Conservation (phyloP, 2,113 vertebrate species). For the Okapia johnstoni region DNA sequence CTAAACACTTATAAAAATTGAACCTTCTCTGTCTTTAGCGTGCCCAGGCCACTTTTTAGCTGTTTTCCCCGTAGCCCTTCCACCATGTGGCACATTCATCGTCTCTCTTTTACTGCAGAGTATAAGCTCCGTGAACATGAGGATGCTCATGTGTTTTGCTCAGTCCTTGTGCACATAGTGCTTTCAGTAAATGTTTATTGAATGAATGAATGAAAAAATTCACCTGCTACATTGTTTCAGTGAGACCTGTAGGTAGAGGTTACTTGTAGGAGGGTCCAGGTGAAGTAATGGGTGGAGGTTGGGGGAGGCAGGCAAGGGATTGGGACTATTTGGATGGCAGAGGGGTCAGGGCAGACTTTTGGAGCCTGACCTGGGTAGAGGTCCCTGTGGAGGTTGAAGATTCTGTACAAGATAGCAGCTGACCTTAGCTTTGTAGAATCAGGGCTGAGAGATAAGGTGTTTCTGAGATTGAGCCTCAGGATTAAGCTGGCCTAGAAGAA, state of each 20-base stretch:
- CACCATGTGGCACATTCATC: not conserved
- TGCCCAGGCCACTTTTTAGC: not conserved
- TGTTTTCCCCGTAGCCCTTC: not conserved
- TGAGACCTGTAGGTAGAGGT: not conserved
- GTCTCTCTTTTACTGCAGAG: not conserved
- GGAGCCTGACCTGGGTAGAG: not conserved
- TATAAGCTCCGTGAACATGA: not conserved
- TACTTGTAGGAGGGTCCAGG: not conserved
- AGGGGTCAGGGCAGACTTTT: not conserved
- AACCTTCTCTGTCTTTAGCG: not conserved
- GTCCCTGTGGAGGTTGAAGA: not conserved
- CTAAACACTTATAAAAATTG: not conserved
- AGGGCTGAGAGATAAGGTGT: not conserved
- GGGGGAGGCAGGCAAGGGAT: not conserved
- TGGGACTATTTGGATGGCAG: not conserved
- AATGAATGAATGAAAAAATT: not conserved
- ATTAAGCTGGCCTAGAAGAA: not conserved
- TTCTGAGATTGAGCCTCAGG: not conserved
- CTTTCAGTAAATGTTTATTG: not conserved
- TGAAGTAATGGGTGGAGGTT: not conserved
- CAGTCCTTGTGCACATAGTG: not conserved
- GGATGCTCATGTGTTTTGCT: not conserved
- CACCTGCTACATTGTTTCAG: not conserved
- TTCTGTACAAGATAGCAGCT: not conserved
- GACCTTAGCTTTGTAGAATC: not conserved